A percentile compares a stretch with the other conserved stretches of the same genome.
These are phyloP conservation scores for Dipus sagitta DNA, from an alignment of 2,797 vertebrate genomes.

Conservation along the genomic window DNA sequence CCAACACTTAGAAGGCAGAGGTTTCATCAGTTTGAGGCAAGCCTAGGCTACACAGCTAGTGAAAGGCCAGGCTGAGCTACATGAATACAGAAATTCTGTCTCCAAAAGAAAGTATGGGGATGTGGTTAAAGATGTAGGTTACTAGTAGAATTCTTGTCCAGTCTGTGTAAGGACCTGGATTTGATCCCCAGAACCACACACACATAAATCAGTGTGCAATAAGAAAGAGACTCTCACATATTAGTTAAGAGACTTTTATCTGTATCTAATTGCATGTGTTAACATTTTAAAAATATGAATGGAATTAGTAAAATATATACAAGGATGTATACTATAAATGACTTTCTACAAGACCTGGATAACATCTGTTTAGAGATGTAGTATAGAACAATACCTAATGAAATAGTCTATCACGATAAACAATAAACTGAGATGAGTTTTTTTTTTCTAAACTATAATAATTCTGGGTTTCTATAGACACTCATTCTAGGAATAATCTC, in stretches of 20 bases:
- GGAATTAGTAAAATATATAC: constrained; percentile 15
- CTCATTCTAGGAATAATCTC: constrained; percentile 66
- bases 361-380: not conserved
- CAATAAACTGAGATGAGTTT: not conserved
- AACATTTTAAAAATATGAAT: constrained; percentile 25
- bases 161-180: not conserved
- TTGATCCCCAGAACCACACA: not conserved
- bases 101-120: not conserved
- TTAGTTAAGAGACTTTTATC: not conserved
- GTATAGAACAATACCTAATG: not conserved
- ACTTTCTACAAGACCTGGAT: not conserved
- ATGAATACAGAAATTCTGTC: not conserved
- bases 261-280: not conserved
- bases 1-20: not conserved
- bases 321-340: not conserved
- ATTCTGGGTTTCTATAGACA: constrained; percentile 68
- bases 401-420: constrained; percentile 30
- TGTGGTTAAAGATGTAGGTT: no score
- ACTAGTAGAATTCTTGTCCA: not conserved
- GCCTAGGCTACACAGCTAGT: not conserved
- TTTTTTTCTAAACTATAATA: constrained; percentile 71
- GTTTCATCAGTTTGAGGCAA: not conserved
- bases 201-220: not conserved
- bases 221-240: not conserved
- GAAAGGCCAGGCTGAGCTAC: not conserved